Evolutionary conservation across 37 sponge, comb jelly and placozoan species (phyloP).

Genomic region (Axinella damicornis): DNA sequence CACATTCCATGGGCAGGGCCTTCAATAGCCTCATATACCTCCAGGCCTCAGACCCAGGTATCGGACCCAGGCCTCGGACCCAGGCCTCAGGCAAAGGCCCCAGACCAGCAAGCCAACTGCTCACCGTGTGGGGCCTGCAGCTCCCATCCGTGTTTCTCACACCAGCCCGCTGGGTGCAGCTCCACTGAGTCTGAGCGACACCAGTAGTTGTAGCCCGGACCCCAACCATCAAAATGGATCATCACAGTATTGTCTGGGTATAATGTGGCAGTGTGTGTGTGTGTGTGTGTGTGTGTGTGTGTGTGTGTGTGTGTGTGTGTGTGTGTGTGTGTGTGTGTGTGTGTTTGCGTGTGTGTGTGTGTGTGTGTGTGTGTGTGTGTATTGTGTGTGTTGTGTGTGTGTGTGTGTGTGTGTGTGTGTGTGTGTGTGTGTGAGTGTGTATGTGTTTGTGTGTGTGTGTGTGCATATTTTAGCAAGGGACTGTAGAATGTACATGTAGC

Average conservation of each 20-base stretch:
- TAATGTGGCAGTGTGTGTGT: not conserved
- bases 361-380: constrained; percentile 1
- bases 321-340: constrained; percentile 30
- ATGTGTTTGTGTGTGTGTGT: no score
- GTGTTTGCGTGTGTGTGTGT: constrained; percentile 26
- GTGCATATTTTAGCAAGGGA: no score
- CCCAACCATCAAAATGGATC: constrained; percentile 92
- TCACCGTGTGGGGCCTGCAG: constrained; percentile 65
- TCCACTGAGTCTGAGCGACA: constrained; percentile 47
- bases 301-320: constrained; percentile 9
- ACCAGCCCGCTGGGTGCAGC: constrained; percentile 85
- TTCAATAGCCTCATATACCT: no score
- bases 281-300: not conserved
- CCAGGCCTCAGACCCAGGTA: no score
- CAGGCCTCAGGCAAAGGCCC: no score
- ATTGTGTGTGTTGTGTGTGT: no score
- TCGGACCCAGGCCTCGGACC: no score
- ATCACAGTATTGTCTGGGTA: constrained; percentile 33
- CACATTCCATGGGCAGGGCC: not conserved
- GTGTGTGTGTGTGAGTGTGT: no score
- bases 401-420: no score
- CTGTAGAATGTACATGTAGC: no score
- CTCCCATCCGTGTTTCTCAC: constrained; percentile 66
- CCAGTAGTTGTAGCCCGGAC: constrained; percentile 78
- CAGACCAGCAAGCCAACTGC: not conserved